phyloP scores from a whole-genome alignment of 2,888 invertebrate species.

The Phortica magna region DNA sequence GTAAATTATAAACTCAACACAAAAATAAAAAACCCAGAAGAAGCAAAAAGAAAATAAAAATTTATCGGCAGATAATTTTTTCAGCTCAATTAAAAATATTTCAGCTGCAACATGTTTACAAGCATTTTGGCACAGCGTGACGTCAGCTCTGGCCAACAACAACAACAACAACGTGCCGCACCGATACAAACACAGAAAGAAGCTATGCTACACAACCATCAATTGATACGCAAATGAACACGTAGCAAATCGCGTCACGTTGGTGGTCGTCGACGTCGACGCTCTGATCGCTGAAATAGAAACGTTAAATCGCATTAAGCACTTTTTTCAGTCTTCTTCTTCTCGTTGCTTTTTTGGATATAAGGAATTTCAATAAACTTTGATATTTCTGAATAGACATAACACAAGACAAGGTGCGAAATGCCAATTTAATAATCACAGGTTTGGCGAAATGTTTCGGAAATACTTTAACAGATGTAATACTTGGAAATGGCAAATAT shows the following conservation, averaged over 20 bases:
- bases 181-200: background rate
- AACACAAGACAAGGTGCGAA: conserved; percentile 7
- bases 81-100: conserved; percentile 31
- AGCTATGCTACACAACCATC: background rate
- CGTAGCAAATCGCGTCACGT: background rate
- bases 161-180: background rate
- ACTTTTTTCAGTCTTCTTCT: background rate
- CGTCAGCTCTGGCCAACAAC: conserved; percentile 18
- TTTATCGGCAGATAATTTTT: conserved; percentile 12
- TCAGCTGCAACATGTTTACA: conserved; percentile 28
- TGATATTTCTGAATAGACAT: conserved; percentile 1
- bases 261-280: background rate
- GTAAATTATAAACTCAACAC: background rate
- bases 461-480: background rate
- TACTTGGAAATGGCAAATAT: background rate
- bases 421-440: background rate
- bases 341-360: background rate
- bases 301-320: background rate
- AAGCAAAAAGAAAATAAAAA: background rate
- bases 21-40: background rate
- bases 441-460: background rate
- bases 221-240: background rate
- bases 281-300: background rate
- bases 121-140: conserved; percentile 22
- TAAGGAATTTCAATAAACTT: conserved; percentile 24